Evolutionary conservation across 2,888 invertebrate genomes (phyloP), one percentile per base, ranked within the genome.

Genomic region (Brachycybe producta): DNA sequence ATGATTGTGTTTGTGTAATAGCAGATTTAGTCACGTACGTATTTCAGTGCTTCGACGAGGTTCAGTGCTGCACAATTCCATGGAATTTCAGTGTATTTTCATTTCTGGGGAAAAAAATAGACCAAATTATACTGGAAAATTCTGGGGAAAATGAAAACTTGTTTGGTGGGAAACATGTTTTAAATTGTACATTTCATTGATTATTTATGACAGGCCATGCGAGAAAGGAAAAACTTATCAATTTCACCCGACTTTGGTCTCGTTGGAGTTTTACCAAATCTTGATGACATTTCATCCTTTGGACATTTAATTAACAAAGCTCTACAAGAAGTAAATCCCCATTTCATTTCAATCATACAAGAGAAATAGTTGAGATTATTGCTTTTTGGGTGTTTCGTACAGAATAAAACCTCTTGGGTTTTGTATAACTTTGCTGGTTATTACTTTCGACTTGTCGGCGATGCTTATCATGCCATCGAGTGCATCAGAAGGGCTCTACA

Each of bases 401-500:
- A 74, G 62, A 84, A 84, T 63, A 73, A 70, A 48, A 77, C 80
- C 1, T 84, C 82, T 0, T 86, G 85, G 85, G 66, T 84, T 28
- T 76, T 84, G 62, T 80, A 83, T 61, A 83, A 84, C 63, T 73
- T 84, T 67, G 85, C 82, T 28, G 76, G 83, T 1, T 72, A 83
- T 57, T 85, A 78, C 67, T 86, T 85, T 85, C 71, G 84, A 56
- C 75, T 79, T 1, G 74, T 75, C 60, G 85, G 84, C 13, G 75
- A 81, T 61, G 77, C 81, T 1, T 74, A 75, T n/a, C 78, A 80
- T 59, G 83, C 84, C n/a, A 67, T 85, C 47, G 84, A 86, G 61
- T 86, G 86, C 67, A 74, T 79, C 51, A 72, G 84, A 30, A 69
- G 83, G 52, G 82, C 85, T 24, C 73, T 86, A 48, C 78, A 82